Evolutionary conservation across 2,113 vertebrate species (phyloP).

Genomic region (Aldabrachelys gigantea): DNA sequence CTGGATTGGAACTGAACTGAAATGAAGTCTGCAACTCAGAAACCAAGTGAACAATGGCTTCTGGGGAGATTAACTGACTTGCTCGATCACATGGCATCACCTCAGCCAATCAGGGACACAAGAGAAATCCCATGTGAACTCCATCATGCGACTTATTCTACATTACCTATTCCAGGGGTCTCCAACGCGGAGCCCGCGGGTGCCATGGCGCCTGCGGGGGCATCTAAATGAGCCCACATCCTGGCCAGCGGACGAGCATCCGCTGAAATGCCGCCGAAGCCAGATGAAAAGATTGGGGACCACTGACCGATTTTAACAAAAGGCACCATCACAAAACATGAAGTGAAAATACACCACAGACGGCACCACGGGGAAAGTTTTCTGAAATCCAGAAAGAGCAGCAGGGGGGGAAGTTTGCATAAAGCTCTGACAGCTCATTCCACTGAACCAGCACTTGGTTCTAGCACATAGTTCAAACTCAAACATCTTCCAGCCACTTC

Average conservation of each 20-base stretch:
- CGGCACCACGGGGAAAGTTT: background rate
- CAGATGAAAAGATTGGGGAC: too few species aligned
- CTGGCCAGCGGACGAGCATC: too few species aligned
- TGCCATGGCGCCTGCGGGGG: too few species aligned
- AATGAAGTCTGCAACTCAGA: background rate
- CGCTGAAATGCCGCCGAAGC: too few species aligned
- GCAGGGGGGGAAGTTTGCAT: rapidly evolving
- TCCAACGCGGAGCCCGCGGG: too few species aligned
- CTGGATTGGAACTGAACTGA: background rate
- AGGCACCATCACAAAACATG: background rate
- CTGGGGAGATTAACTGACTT: background rate
- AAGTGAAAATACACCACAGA: rapidly evolving
- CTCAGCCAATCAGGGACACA: background rate
- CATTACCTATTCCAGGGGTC: background rate
- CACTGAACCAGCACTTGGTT: background rate
- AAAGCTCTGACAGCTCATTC: slow-evolving; percentile 1
- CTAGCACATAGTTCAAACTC: background rate
- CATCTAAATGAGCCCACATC: too few species aligned
- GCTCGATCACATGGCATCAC: background rate
- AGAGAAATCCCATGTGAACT: background rate
- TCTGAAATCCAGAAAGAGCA: background rate
- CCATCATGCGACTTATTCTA: background rate
- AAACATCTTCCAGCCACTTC: slow-evolving; percentile 2
- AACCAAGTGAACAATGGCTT: background rate
- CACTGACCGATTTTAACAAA: background rate